phyloP scores from a whole-genome alignment of 1,140 invertebrate genomes.

The Nasonia giraulti region DNA sequence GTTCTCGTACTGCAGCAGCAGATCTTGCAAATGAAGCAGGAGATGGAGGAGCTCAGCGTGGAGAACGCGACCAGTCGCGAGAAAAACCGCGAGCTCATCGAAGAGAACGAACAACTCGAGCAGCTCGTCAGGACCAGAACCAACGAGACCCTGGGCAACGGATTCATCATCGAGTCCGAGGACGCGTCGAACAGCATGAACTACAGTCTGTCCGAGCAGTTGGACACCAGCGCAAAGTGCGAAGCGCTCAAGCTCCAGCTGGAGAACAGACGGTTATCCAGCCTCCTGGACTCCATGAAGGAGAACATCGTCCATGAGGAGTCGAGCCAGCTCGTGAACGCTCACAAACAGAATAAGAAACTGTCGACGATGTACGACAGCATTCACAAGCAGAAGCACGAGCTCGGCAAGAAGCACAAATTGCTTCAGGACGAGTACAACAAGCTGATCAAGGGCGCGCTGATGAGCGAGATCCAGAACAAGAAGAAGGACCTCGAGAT shows the following conservation, averaged over 20 bases:
- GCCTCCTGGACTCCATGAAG: slow-evolving; percentile 20
- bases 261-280: slow-evolving; percentile 33
- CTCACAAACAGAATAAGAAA: slow-evolving; percentile 21
- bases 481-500: background rate
- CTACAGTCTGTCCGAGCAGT: slow-evolving; percentile 49
- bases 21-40: slow-evolving; percentile 25
- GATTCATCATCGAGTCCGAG: background rate
- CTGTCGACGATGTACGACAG: background rate
- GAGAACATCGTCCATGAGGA: background rate
- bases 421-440: background rate
- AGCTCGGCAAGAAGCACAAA: background rate
- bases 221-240: slow-evolving; percentile 35
- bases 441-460: background rate
- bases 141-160: slow-evolving; percentile 33
- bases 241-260: slow-evolving; percentile 37
- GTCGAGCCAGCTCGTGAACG: background rate
- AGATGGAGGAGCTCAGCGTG: slow-evolving; percentile 20
- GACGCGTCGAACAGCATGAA: background rate
- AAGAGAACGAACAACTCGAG: slow-evolving; percentile 27
- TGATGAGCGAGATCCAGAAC: background rate
- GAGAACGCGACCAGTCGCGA: slow-evolving; percentile 7
- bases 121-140: background rate
- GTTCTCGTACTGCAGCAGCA: slow-evolving; percentile 27
- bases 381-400: background rate
- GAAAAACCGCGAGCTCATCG: slow-evolving; percentile 15